Evolutionary conservation across 2,888 invertebrate genomes (phyloP), one percentile per base, ranked within the genome.

Genomic region (Molorchus minor): DNA sequence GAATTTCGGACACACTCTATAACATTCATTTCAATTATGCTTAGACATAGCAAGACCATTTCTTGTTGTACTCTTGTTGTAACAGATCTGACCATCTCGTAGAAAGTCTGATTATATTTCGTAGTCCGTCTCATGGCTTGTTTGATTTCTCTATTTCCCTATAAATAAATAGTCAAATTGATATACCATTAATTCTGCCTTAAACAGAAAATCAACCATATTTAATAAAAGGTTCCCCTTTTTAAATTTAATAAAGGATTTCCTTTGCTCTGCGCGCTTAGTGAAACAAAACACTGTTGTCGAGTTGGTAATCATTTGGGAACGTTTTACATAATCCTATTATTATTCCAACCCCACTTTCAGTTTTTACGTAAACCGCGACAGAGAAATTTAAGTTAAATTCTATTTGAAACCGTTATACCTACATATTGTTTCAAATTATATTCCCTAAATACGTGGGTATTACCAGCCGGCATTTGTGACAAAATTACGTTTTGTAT

Each of bases 261-360:
- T 46, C 12, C 19, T 16, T 30, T 33, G 5, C 29, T 17, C n/a
- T 21, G 38, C 25, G 16, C 20, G 20, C 13, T 40, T 25, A n/a
- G 38, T 12, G 13, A 38, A 51, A 38, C 38, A 46, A 51, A 40
- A 38, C 38, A 19, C 21, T 38, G 21, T 21, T 51, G 35, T 21
- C 38, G 36, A 51, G 40, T 40, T 40, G 38, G 35, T 51, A 51
- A 51, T 51, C 38, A 51, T 51, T 51, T 40, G 8, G 5, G 51
- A 51, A 51, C 35, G 51, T 51, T 51, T 51, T 51, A 51, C 40
- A 40, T 51, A 51, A 51, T 51, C 51, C 51, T 51, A 51, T 51
- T 51, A 51, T 51, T 51, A 51, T 51, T 51, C 40, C 51, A 35
- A 51, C 40, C 51, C 25, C 51, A 51, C 40, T 51, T 38, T 12